phyloP scores from a whole-genome alignment of 1,140 invertebrate species.

The Penaeus chinensis region DNA sequence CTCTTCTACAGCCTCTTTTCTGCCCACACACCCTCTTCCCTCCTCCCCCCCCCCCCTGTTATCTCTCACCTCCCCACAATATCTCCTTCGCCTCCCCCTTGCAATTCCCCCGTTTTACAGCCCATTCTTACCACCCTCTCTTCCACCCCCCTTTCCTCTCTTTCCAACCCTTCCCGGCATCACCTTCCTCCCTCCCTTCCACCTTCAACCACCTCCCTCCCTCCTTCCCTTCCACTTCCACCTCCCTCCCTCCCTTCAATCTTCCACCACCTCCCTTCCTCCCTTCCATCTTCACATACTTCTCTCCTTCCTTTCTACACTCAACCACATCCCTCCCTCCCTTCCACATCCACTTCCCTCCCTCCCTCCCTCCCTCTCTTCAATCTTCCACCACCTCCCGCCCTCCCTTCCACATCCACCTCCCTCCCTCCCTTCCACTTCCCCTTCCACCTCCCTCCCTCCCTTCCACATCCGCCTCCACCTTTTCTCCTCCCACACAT shows the following conservation, averaged over 20 bases:
- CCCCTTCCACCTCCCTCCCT: neutral
- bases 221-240: neutral
- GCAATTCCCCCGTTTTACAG: too few relatives aligned
- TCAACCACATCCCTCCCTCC: too few relatives aligned
- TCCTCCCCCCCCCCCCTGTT: too few relatives aligned
- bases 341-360: too few relatives aligned
- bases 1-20: neutral
- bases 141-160: neutral
- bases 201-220: neutral
- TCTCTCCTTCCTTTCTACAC: too few relatives aligned
- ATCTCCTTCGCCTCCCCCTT: too few relatives aligned
- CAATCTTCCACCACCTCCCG: neutral
- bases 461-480: neutral
- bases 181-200: too few relatives aligned
- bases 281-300: neutral
- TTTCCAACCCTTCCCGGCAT: neutral
- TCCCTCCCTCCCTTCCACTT: neutral
- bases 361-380: neutral
- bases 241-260: neutral
- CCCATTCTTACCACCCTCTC: neutral
- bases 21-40: neutral
- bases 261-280: too few relatives aligned
- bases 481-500: constrained; percentile 2
- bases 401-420: neutral
- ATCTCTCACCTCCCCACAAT: too few relatives aligned